These are phyloP conservation scores for Phaedon cochleariae DNA, from an alignment of 2,888 invertebrate species.

Conservation along the genomic window DNA sequence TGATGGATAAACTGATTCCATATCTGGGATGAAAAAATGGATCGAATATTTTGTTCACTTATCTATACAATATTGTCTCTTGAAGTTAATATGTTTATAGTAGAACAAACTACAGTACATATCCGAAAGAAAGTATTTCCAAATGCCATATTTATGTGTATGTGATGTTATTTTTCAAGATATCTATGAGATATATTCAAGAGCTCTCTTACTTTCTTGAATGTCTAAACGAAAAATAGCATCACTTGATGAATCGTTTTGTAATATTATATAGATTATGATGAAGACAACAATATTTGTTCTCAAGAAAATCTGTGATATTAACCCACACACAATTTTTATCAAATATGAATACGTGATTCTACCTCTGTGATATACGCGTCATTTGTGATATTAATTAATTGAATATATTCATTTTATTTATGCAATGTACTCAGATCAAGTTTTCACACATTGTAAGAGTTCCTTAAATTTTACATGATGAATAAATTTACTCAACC, in stretches of 20 bases:
- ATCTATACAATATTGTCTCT: background rate
- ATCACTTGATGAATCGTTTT: background rate
- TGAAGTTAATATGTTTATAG: background rate
- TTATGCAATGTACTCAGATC: background rate
- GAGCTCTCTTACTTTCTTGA: background rate
- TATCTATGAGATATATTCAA: background rate
- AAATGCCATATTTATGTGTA: background rate
- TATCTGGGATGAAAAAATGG: background rate
- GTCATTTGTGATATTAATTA: background rate
- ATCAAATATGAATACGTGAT: background rate
- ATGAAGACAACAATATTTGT: background rate
- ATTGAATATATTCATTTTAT: background rate
- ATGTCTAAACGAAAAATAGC: constrained; percentile 4
- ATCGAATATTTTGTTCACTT: background rate
- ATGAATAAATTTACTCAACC: constrained; percentile 6
- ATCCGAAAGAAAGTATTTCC: background rate
- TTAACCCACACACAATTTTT: background rate
- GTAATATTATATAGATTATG: background rate
- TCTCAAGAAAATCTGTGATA: constrained; percentile 11
- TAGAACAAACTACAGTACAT: background rate
- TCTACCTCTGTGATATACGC: background rate
- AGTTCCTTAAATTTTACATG: constrained; percentile 10
- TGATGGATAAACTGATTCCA: background rate
- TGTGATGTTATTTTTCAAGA: constrained; percentile 14
- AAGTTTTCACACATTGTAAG: constrained; percentile 8